Base-by-base conservation (phyloP, 2,888 invertebrate genomes). In the Spialia ferax region DNA sequence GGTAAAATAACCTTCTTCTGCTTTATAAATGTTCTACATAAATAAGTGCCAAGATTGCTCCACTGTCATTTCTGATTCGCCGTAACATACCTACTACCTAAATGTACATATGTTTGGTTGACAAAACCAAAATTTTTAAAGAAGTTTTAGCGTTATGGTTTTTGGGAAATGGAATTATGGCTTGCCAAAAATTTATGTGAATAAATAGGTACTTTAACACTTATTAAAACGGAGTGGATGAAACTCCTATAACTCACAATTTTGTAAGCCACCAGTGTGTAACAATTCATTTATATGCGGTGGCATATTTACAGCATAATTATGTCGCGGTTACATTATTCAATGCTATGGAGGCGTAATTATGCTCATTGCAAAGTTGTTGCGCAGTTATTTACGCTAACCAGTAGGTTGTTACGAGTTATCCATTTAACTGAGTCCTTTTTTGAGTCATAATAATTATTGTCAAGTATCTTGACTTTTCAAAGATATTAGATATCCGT, bases 281-380 rank as follows among this genome's bases (percentile, higher is more conserved):
- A 23, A 52, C 59, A 52, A 52, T 59, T 65, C 59, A 65, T 59
- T 52, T 65, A 52, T 52, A 65, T 59, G 59, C 52, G 65, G 65
- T 32, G 65, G 38, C 57, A 65, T 65, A 59, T 65, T 65, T 65
- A 65, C 65, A 65, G 65, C 59, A 65, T 65, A 59, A 65, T 65
- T 65, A 52, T 52, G 65, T 52, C 50, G 65, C 22, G 65, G 65
- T 52, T 52, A 59, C 65, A 65, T 65, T 59, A 65, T 50, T 65
- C 65, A 65, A 60, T 52, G 29, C 48, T 59, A 52, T 65, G 59
- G 59, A 65, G 32, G 52, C 26, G 26, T 65, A 65, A 65, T 65
- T 59, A 65, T 59, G 65, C 52, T 59, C 65, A 65, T 59, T 65
- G 50, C 38, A 38, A 65, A 50, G 29, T 57, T 57, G 50, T 50